phyloP scores from a whole-genome alignment of 2,888 invertebrate genomes.

The Heteropelma amictum region DNA sequence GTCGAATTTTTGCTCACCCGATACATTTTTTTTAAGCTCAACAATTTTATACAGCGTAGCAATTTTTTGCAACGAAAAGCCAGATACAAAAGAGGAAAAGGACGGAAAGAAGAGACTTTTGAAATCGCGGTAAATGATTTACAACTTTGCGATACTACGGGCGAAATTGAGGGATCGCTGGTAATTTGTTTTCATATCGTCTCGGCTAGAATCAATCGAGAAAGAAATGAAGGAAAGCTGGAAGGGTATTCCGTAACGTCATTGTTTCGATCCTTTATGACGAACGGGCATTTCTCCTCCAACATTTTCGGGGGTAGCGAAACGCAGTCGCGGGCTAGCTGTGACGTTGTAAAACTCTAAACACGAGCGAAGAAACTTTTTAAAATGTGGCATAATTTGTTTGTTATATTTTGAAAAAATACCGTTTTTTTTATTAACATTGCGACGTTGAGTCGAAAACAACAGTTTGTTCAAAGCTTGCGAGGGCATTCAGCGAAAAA shows the following conservation, averaged over 20 bases:
- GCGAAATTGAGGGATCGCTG: slow-evolving; percentile 1
- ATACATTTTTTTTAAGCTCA: not conserved
- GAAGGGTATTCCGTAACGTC: slow-evolving; percentile 13
- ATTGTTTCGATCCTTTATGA: not conserved
- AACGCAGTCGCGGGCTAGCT: too few relatives aligned
- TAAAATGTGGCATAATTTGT: too few relatives aligned
- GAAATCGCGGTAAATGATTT: slow-evolving; percentile 3
- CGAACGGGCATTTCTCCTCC: not conserved
- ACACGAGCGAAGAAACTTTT: too few relatives aligned
- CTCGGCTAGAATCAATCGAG: not conserved
- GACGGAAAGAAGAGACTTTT: not conserved
- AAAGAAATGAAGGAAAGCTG: not conserved
- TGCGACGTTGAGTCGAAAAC: too few relatives aligned
- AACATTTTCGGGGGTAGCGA: slow-evolving; percentile 9
- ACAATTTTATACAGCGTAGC: not conserved
- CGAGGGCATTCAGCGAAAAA: too few relatives aligned
- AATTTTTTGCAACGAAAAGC: not conserved
- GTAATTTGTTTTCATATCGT: not conserved
- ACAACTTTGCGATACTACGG: slow-evolving; percentile 39
- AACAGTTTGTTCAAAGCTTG: too few relatives aligned
- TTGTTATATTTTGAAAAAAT: too few relatives aligned
- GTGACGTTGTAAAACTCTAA: too few relatives aligned
- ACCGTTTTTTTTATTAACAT: too few relatives aligned
- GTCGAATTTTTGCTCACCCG: too few relatives aligned
- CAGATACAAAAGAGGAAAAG: not conserved